Conservation (phyloP, 1,140 invertebrate genomes). For the Diprion similis region DNA sequence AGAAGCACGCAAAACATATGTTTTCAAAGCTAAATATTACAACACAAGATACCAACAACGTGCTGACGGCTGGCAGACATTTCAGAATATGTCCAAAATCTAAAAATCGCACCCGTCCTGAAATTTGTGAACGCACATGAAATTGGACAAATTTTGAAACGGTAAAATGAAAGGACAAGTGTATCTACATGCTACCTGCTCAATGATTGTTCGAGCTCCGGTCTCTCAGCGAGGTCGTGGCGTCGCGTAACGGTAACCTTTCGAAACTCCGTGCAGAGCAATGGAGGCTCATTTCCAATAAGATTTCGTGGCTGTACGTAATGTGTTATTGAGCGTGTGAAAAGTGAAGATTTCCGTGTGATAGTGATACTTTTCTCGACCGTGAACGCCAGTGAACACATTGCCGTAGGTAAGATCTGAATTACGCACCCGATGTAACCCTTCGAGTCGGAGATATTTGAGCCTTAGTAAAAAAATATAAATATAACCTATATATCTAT, state of each 20-base stretch:
- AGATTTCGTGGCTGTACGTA: slow-evolving; percentile 47
- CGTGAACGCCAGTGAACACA: slow-evolving; percentile 44
- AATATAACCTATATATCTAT: slow-evolving; percentile 38
- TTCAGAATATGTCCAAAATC: too few species aligned
- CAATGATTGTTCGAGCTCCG: not conserved
- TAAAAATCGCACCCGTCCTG: too few species aligned
- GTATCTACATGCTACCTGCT: not conserved
- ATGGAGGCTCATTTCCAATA: slow-evolving; percentile 55
- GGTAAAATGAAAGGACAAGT: too few species aligned
- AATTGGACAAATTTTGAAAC: too few species aligned
- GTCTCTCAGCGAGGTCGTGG: not conserved
- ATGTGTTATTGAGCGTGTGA: slow-evolving; percentile 49
- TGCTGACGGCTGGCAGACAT: too few species aligned
- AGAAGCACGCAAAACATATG: too few species aligned
- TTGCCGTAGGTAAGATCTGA: slow-evolving; percentile 40
- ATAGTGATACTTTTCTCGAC: slow-evolving; percentile 45
- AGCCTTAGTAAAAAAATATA: slow-evolving; percentile 27
- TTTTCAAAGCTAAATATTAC: too few species aligned
- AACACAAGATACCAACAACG: too few species aligned
- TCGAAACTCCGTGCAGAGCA: slow-evolving; percentile 53
- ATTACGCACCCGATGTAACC: not conserved
- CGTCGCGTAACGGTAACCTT: slow-evolving; percentile 36
- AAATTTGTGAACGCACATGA: too few species aligned
- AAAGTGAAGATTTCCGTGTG: slow-evolving; percentile 47
- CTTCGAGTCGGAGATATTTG: not conserved